A percentile compares a stretch with the other conserved stretches of the same genome.
These are phyloP conservation scores for Aplidium turbinatum DNA, from an alignment of 23 tunicate species.

Conservation along the genomic window DNA sequence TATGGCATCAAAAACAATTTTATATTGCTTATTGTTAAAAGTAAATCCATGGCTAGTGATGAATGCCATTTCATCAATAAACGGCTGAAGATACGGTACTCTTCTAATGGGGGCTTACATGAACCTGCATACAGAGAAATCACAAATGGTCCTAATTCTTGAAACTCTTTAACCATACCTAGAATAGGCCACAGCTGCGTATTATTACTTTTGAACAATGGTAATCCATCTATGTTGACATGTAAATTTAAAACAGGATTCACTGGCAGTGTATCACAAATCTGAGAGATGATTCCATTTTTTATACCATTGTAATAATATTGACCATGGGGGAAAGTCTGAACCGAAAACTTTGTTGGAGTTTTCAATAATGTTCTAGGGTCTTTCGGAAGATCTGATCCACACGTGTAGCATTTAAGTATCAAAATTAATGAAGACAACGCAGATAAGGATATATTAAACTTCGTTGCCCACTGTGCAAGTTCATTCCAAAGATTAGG, in stretches of 20 bases:
- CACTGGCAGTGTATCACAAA: too few relatives aligned
- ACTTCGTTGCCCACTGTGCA: too few relatives aligned
- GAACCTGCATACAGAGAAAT: slow-evolving; percentile 10
- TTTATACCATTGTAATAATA: slow-evolving; percentile 21
- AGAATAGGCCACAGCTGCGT: slow-evolving; percentile 43
- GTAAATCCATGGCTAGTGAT: slow-evolving; percentile 4
- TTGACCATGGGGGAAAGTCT: slow-evolving; percentile 7
- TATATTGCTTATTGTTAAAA: neutral
- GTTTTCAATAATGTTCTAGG: slow-evolving; percentile 22
- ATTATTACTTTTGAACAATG: slow-evolving; percentile 38
- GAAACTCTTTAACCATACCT: slow-evolving; percentile 2
- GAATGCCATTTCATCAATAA: slow-evolving; percentile 7
- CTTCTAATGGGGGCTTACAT: slow-evolving; percentile 12
- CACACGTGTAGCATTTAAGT: too few relatives aligned
- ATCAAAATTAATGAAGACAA: too few relatives aligned
- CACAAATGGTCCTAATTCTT: slow-evolving; percentile 13
- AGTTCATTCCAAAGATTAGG: too few relatives aligned
- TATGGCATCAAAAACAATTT: neutral
- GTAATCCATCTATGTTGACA: slow-evolving; percentile 53
- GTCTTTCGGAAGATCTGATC: slow-evolving; percentile 32
- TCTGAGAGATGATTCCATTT: slow-evolving; percentile 11
- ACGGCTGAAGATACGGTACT: slow-evolving; percentile 3
- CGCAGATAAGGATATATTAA: too few relatives aligned
- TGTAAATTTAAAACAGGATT: neutral
- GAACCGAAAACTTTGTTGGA: slow-evolving; percentile 6